Percentiles rank a stretch among this genome's conserved stretches.
Conservation (phyloP, 2,797 vertebrate species). For the Protosalanx chinensis region DNA sequence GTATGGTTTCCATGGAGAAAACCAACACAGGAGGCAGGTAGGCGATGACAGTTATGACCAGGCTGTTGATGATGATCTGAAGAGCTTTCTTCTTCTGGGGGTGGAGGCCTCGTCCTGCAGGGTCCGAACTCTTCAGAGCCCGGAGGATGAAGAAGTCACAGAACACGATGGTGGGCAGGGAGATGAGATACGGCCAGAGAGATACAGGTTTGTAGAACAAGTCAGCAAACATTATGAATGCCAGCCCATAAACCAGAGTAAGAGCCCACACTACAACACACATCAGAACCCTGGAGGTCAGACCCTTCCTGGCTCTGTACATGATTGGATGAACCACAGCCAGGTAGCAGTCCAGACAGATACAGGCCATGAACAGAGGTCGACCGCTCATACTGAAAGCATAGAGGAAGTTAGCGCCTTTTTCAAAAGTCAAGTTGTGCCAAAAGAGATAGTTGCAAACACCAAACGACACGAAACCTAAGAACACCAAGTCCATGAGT, state of each 20-base stretch:
- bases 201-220: too few species aligned
- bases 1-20: background rate
- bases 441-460: slow-evolving; percentile 27
- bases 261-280: slow-evolving; percentile 25
- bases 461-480: slow-evolving; percentile 39
- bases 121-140: slow-evolving; percentile 3
- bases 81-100: slow-evolving; percentile 13
- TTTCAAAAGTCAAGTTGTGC: slow-evolving; percentile 13
- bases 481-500: slow-evolving; percentile 45
- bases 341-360: slow-evolving; percentile 57
- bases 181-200: background rate
- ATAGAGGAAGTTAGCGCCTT: slow-evolving; percentile 33
- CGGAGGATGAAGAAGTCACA: slow-evolving; percentile 10
- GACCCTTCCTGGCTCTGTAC: slow-evolving; percentile 42
- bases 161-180: background rate
- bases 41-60: background rate
- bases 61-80: slow-evolving; percentile 15
- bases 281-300: slow-evolving; percentile 23
- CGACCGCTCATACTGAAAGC: slow-evolving; percentile 42
- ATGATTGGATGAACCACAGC: slow-evolving; percentile 56
- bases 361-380: slow-evolving; percentile 57
- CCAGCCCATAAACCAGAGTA: slow-evolving; percentile 15
- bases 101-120: slow-evolving; percentile 6
- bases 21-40: background rate
- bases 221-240: too few species aligned